phyloP scores from a whole-genome alignment of 2,797 vertebrate genomes.

The Macropodus opercularis region DNA sequence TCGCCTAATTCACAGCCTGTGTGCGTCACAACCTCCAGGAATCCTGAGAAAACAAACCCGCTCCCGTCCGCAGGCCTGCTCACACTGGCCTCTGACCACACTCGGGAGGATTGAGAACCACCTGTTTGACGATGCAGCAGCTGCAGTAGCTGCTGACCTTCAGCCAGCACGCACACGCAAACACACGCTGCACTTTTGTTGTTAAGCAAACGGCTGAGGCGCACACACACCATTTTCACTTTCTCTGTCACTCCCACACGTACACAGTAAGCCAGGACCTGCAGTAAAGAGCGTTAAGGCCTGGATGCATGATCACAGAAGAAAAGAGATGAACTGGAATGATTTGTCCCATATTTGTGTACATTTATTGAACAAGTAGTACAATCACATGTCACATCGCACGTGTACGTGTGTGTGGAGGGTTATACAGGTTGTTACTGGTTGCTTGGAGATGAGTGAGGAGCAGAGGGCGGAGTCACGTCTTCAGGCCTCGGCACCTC shows the following conservation, averaged over 20 bases:
- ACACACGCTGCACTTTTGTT: conserved; percentile 32
- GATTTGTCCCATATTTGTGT: conserved; percentile 13
- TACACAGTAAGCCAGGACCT: conserved; percentile 33
- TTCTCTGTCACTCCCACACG: conserved; percentile 3
- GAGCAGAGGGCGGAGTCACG: conserved; percentile 23
- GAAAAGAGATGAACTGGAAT: conserved; percentile 2
- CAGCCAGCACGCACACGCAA: conserved; percentile 24
- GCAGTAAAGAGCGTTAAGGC: too few species aligned
- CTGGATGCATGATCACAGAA: neutral
- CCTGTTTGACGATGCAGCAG: conserved; percentile 75
- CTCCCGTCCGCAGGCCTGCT: conserved; percentile 16
- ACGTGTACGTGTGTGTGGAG: conserved; percentile 13
- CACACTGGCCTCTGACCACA: conserved; percentile 33
- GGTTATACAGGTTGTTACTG: conserved; percentile 40
- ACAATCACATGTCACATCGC: conserved; percentile 29
- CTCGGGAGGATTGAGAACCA: conserved; percentile 52
- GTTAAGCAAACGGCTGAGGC: conserved; percentile 53
- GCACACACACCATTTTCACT: conserved; percentile 10
- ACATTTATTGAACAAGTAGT: conserved; percentile 71
- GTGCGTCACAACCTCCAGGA: conserved; percentile 5
- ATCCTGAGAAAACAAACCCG: neutral
- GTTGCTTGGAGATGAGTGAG: conserved; percentile 22
- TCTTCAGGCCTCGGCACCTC: conserved; percentile 29
- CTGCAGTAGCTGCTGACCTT: conserved; percentile 65
- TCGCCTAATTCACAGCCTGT: too few species aligned